These are phyloP conservation scores for Chunga burmeisteri DNA, from an alignment of 2,113 vertebrate species.

Conservation along the genomic window DNA sequence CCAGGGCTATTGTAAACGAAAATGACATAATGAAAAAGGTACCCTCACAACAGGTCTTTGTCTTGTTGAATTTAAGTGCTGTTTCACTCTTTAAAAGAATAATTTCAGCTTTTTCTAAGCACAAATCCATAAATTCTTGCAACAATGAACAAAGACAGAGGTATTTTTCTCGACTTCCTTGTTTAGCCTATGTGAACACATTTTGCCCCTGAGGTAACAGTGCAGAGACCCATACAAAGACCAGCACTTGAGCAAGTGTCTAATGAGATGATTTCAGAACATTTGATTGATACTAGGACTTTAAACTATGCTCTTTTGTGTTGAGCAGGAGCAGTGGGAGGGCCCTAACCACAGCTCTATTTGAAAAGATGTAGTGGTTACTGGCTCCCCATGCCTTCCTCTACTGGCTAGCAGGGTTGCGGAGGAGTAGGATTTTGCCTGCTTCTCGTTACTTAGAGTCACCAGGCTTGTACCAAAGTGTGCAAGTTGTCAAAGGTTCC, in stretches of 20 bases:
- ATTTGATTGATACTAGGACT: not conserved
- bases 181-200: not conserved
- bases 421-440: not conserved
- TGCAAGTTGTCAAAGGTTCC: not conserved
- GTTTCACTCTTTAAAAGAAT: not conserved
- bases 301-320: not conserved
- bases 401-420: not conserved
- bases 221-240: not conserved
- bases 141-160: not conserved
- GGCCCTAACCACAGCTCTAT: not conserved
- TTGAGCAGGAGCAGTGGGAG: not conserved
- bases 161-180: not conserved
- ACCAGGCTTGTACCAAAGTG: not conserved
- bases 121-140: conserved; percentile 32
- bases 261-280: not conserved
- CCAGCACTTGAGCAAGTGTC: not conserved
- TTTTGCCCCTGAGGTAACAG: not conserved
- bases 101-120: conserved; percentile 2
- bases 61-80: not conserved
- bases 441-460: not conserved
- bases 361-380: not conserved
- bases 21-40: conserved; percentile 17
- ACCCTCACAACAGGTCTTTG: not conserved
- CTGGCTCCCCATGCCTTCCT: not conserved
- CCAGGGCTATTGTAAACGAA: not conserved